Conservation (phyloP, 2,888 invertebrate species). For the Drosophila acutilabella region DNA sequence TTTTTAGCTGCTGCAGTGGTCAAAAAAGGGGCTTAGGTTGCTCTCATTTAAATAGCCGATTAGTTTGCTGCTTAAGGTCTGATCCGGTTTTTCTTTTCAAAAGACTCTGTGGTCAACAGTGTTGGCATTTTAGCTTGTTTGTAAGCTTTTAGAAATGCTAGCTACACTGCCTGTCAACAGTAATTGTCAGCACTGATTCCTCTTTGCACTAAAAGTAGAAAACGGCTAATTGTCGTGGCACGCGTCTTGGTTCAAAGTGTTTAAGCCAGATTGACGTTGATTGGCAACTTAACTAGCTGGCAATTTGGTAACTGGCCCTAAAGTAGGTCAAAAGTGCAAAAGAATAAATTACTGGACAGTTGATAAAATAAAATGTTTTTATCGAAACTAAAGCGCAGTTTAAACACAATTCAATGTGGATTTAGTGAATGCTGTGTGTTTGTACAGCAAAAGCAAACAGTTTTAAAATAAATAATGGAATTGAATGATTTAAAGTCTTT, state of each 20-base stretch:
- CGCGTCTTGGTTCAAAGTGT: constrained; percentile 61
- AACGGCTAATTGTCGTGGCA: constrained; percentile 63
- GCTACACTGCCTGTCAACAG: constrained; percentile 61
- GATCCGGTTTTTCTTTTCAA: constrained; percentile 7
- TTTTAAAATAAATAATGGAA: no score
- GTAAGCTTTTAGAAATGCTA: neutral
- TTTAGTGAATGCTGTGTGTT: no score
- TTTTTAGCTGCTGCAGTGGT: constrained; percentile 37
- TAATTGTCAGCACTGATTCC: constrained; percentile 55
- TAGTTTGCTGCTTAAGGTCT: constrained; percentile 28
- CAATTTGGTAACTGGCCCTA: constrained; percentile 23
- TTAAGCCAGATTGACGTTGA: constrained; percentile 31
- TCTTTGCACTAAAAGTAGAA: constrained; percentile 43
- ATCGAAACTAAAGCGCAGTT: no score
- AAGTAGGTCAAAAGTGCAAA: constrained; percentile 69
- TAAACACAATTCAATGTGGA: no score
- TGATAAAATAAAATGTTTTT: neutral
- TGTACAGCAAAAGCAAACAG: no score
- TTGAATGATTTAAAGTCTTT: neutral
- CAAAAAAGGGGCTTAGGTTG: constrained; percentile 63
- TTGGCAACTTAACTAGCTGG: constrained; percentile 38
- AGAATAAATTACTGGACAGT: constrained; percentile 5
- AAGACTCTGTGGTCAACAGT: neutral
- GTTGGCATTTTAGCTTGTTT: no score
- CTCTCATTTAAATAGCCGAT: constrained; percentile 63